Evolutionary conservation across 2,888 invertebrate genomes (phyloP).

Genomic region (Nomada fucata): DNA sequence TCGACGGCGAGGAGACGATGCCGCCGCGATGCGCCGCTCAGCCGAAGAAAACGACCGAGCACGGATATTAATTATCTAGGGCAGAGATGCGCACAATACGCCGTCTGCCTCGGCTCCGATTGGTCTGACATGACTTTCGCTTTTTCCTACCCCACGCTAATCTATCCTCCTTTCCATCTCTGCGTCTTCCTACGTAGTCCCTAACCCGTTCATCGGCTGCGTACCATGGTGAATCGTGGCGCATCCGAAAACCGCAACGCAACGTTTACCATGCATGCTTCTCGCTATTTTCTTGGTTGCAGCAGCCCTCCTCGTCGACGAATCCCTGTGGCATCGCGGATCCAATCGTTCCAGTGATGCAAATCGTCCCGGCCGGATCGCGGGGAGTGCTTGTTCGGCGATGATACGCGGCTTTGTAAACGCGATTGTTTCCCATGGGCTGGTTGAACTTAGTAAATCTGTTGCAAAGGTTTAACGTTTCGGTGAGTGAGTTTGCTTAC

Average conservation of each 20-base stretch:
- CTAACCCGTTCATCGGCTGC: conserved; percentile 22
- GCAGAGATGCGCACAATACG: conserved; percentile 76
- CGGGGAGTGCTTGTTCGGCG: background rate
- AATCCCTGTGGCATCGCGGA: background rate
- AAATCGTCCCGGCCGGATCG: background rate
- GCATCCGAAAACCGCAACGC: conserved; percentile 44
- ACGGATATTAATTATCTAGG: conserved; percentile 81
- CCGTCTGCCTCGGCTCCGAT: conserved; percentile 56
- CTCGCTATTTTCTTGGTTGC: conserved; percentile 14
- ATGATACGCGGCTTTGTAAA: background rate
- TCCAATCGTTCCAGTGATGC: background rate
- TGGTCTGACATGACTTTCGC: conserved; percentile 74
- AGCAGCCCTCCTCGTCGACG: background rate
- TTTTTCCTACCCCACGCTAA: conserved; percentile 70
- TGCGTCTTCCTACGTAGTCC: conserved; percentile 15
- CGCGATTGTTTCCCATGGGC: too few species aligned
- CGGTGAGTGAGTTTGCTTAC: too few species aligned
- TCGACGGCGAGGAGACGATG: conserved; percentile 40
- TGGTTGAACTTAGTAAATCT: too few species aligned
- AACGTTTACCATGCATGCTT: background rate
- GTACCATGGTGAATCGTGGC: conserved; percentile 33
- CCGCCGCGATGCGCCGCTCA: conserved; percentile 41
- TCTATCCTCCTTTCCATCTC: conserved; percentile 52
- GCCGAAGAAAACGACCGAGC: conserved; percentile 59
- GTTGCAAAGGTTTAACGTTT: too few species aligned